These are phyloP conservation scores for Varroa destructor DNA, from an alignment of 1,140 invertebrate species.

Conservation along the genomic window DNA sequence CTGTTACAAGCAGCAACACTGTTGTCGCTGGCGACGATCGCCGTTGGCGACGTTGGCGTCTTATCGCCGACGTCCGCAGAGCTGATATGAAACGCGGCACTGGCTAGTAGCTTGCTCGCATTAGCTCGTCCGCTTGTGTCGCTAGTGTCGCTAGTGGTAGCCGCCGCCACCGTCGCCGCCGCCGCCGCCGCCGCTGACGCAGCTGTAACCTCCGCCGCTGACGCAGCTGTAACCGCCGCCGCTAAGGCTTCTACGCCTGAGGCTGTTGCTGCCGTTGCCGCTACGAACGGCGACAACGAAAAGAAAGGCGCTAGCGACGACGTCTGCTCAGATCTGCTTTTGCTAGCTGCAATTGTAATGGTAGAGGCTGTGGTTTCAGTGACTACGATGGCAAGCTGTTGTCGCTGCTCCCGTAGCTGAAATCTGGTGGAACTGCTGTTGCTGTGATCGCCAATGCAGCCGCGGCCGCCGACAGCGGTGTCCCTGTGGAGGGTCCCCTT, in stretches of 20 bases:
- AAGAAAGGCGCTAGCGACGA: too few species aligned
- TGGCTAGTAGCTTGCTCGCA: not conserved
- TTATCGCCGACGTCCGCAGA: conserved; percentile 23
- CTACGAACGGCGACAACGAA: not conserved
- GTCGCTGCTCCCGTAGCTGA: not conserved
- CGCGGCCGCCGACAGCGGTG: not conserved
- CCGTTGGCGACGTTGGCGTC: not conserved
- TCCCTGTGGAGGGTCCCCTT: too few species aligned
- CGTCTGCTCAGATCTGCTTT: too few species aligned
- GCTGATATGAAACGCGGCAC: conserved; percentile 19
- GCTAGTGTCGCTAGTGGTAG: not conserved
- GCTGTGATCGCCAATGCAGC: not conserved
- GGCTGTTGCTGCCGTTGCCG: not conserved
- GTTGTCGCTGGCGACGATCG: not conserved
- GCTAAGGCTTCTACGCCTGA: not conserved
- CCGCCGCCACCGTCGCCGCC: too few species aligned
- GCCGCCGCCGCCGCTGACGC: too few species aligned
- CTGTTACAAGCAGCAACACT: not conserved
- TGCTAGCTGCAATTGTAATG: too few species aligned
- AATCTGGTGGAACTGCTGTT: not conserved
- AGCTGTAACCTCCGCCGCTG: not conserved
- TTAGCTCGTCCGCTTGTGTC: not conserved
- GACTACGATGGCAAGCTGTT: not conserved
- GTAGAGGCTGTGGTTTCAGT: too few species aligned
- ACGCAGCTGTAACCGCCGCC: not conserved